Percentiles rank a stretch among this genome's conserved stretches.
phyloP scores from a whole-genome alignment of 2,888 invertebrate genomes.

The Diarsia mendica region DNA sequence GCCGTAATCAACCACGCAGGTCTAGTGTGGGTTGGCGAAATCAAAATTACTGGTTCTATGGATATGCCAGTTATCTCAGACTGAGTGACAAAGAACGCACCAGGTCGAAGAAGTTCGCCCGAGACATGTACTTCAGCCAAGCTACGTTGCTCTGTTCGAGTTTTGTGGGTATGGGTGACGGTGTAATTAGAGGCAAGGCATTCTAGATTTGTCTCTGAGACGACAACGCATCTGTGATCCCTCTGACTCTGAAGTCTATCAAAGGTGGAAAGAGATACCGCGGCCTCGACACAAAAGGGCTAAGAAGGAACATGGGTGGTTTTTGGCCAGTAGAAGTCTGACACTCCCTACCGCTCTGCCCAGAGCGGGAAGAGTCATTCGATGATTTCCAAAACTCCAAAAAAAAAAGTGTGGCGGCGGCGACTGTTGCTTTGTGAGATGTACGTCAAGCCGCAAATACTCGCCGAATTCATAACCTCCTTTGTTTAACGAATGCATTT shows the following conservation, averaged over 20 bases:
- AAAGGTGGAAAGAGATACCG: neutral
- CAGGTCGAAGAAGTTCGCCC: neutral
- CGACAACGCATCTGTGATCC: neutral
- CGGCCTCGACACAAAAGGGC: too few species aligned
- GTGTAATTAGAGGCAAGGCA: neutral
- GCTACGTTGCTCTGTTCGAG: neutral
- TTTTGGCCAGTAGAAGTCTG: too few species aligned
- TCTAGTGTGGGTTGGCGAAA: neutral
- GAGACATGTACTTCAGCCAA: neutral
- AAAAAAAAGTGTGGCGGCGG: too few species aligned
- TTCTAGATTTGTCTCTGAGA: neutral
- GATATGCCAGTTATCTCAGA: neutral
- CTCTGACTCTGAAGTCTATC: neutral
- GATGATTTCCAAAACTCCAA: too few species aligned
- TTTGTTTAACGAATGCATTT: conserved; percentile 2
- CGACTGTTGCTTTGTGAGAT: too few species aligned
- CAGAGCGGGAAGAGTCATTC: neutral
- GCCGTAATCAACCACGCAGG: neutral
- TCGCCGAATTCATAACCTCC: neutral
- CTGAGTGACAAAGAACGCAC: neutral
- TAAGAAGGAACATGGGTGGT: too few species aligned
- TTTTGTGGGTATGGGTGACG: neutral
- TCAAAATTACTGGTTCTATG: too few species aligned
- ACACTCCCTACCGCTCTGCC: too few species aligned
- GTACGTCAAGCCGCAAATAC: neutral